Evolutionary conservation across 2,113 vertebrate species (phyloP).

Genomic region (Ctenodactylus gundi): DNA sequence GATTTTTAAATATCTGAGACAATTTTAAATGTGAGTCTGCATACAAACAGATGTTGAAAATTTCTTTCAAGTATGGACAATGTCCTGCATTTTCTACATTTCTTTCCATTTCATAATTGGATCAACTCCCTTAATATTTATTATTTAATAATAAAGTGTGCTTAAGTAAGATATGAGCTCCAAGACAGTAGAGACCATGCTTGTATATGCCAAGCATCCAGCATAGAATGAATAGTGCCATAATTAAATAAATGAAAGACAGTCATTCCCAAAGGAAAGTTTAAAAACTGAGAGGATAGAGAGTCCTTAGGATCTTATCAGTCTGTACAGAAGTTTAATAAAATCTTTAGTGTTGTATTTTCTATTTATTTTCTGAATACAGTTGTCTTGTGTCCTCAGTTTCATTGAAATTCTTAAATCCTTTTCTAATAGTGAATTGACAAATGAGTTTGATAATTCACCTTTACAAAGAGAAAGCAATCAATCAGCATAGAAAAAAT

Average conservation of each 20-base stretch:
- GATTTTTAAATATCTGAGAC: background rate
- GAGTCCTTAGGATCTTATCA: background rate
- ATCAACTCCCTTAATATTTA: background rate
- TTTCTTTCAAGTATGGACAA: background rate
- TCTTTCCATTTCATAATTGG: background rate
- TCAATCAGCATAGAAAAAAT: background rate
- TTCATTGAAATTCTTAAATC: constrained; percentile 37
- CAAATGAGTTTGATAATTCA: background rate
- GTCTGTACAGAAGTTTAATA: background rate
- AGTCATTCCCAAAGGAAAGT: constrained; percentile 5
- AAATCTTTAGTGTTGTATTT: background rate
- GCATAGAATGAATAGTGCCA: background rate
- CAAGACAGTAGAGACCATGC: background rate
- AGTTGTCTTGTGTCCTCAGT: constrained; percentile 27
- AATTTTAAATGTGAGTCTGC: constrained; percentile 1
- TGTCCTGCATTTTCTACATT: background rate
- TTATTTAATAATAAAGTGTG: background rate
- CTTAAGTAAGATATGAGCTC: background rate
- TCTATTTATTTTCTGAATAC: background rate
- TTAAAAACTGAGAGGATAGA: background rate
- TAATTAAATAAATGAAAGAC: background rate
- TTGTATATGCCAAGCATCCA: background rate
- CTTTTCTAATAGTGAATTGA: constrained; percentile 2
- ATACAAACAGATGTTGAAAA: background rate
- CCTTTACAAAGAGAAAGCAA: background rate